A percentile compares a stretch with the other conserved stretches of the same genome.
Evolutionary conservation across 2,888 invertebrate genomes (phyloP).

Genomic region (Ophion obscuratus): DNA sequence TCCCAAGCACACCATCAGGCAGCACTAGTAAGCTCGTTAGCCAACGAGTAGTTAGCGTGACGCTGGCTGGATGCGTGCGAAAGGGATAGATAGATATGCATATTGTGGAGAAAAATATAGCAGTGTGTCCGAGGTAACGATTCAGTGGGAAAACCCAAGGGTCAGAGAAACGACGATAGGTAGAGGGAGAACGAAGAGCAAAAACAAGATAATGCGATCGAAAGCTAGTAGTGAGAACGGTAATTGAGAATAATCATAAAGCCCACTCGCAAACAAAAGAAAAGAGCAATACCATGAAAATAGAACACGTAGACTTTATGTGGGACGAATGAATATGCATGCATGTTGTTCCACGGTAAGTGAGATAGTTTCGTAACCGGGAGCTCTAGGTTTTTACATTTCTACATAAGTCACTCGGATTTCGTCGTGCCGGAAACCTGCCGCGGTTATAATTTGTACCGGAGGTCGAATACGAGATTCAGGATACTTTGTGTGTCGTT

Average conservation of each 20-base stretch:
- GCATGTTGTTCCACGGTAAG: background rate
- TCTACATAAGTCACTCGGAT: background rate
- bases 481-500: background rate
- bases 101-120: constrained; percentile 35
- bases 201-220: constrained; percentile 45
- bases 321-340: constrained; percentile 6
- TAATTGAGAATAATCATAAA: constrained; percentile 23
- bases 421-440: background rate
- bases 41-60: constrained; percentile 65
- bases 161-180: background rate
- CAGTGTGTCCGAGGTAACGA: constrained; percentile 20
- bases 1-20: constrained; percentile 35
- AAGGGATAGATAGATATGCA: constrained; percentile 55
- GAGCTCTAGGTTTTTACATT: background rate
- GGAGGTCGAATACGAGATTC: background rate
- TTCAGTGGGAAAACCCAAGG: constrained; percentile 9
- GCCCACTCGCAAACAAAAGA: background rate
- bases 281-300: constrained; percentile 8
- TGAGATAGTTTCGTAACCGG: background rate
- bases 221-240: constrained; percentile 21
- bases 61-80: constrained; percentile 56
- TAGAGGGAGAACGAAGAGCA: constrained; percentile 13
- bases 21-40: constrained; percentile 78
- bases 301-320: constrained; percentile 18
- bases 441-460: background rate